Conservation (phyloP, 1,140 invertebrate genomes). For the Drosophila asahinai region DNA sequence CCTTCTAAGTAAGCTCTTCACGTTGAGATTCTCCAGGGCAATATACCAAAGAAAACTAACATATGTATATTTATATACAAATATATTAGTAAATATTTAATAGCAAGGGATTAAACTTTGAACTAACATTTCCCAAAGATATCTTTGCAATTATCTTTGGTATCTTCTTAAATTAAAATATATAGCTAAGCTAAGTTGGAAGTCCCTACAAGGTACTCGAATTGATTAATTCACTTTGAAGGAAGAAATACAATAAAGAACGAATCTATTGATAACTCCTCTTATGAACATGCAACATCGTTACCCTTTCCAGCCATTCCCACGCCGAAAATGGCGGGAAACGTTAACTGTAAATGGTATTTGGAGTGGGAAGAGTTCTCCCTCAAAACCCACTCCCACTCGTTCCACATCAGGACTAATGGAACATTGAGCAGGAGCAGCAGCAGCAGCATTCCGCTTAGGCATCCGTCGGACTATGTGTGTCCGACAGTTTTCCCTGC, state of each 20-base stretch:
- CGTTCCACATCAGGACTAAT: conserved; percentile 74
- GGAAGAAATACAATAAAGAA: neutral
- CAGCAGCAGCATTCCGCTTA: conserved; percentile 55
- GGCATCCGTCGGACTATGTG: conserved; percentile 29
- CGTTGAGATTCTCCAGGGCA: conserved; percentile 23
- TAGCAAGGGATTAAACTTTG: neutral
- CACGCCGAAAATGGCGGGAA: conserved; percentile 12
- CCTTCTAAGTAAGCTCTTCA: conserved; percentile 18
- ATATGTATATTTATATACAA: no score
- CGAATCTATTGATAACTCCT: neutral
- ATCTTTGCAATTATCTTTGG: no score
- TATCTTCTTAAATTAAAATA: no score
- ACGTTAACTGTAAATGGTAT: conserved; percentile 10
- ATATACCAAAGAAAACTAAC: conserved; percentile 21
- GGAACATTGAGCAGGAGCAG: conserved; percentile 56
- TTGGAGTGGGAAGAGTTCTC: conserved; percentile 1
- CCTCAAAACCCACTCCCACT: neutral
- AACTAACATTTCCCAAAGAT: no score
- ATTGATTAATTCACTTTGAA: neutral
- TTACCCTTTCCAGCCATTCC: neutral
- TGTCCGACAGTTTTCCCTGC: conserved; percentile 34
- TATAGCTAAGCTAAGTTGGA: no score
- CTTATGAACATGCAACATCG: no score
- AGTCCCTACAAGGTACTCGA: no score
- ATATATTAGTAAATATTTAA: neutral